Percentiles rank a stretch among this genome's conserved stretches.
Conservation (phyloP, 2,113 vertebrate genomes). For the Misgurnus anguillicaudatus region DNA sequence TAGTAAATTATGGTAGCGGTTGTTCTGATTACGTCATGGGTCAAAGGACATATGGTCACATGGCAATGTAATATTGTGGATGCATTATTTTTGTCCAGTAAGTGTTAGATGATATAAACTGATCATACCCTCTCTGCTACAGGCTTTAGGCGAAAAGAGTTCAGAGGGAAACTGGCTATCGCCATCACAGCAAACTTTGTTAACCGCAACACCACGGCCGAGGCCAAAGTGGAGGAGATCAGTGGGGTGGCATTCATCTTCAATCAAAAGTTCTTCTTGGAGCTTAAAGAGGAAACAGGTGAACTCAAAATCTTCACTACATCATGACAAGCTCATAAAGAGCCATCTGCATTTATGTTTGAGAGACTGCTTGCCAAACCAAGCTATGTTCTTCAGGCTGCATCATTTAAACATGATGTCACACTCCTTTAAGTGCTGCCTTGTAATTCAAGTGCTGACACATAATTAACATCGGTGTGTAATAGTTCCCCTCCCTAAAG, state of each 20-base stretch:
- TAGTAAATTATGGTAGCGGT: too few relatives aligned
- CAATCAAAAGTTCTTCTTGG: conserved; percentile 98
- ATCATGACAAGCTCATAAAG: background rate
- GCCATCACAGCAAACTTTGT: conserved; percentile 98
- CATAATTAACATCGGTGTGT: background rate
- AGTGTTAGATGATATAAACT: background rate
- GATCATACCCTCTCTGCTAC: background rate
- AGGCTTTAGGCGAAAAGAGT: conserved; percentile 96
- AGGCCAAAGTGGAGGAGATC: conserved; percentile 97
- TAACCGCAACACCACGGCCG: conserved; percentile 95
- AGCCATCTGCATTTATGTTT: too few relatives aligned
- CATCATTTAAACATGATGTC: background rate
- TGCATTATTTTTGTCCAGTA: too few relatives aligned
- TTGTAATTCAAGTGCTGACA: background rate
- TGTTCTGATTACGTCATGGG: too few relatives aligned
- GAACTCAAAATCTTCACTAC: background rate
- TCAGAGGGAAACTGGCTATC: conserved; percentile 95
- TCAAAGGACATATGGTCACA: too few relatives aligned
- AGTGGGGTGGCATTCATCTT: conserved; percentile 99
- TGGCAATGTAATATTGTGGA: too few relatives aligned
- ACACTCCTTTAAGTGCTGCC: background rate
- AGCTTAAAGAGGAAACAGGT: conserved; percentile 95
- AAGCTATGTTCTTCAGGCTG: background rate
- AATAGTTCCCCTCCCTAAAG: conserved; percentile 7
- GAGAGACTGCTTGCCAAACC: background rate